These are phyloP conservation scores for Typhlichthys subterraneus DNA, from an alignment of 2,797 vertebrate genomes.

Conservation along the genomic window DNA sequence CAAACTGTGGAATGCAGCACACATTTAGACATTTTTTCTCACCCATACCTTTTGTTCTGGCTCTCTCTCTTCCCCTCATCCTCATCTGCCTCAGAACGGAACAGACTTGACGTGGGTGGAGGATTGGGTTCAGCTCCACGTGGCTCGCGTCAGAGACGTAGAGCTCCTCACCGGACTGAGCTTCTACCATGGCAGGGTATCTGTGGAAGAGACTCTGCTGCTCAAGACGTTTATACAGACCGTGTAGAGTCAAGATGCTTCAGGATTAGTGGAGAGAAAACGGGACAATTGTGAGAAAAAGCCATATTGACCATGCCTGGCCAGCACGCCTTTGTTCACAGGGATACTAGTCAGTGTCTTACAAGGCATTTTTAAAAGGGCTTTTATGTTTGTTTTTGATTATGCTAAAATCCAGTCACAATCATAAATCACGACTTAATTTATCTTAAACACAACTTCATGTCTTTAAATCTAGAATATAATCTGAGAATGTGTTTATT, in stretches of 20 bases:
- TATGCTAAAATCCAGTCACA: neutral
- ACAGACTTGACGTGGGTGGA: constrained; percentile 78
- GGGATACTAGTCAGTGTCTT: neutral
- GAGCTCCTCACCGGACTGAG: constrained; percentile 92
- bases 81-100: constrained; percentile 62
- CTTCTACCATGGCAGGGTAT: constrained; percentile 86
- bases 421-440: neutral
- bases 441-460: constrained; percentile 15
- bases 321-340: constrained; percentile 18
- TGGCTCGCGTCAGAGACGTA: constrained; percentile 86
- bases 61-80: neutral
- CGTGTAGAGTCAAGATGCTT: constrained; percentile 52
- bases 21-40: neutral
- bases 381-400: neutral
- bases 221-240: constrained; percentile 88
- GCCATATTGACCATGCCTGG: constrained; percentile 27
- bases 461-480: neutral
- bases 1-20: neutral
- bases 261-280: neutral
- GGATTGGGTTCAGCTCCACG: constrained; percentile 83
- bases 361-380: neutral
- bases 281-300: constrained; percentile 28
- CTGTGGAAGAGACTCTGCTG: constrained; percentile 83
- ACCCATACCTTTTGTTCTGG: neutral
- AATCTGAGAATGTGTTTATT: neutral